Conservation (phyloP, 2,888 invertebrate genomes). For the Hypselothyrea guttata region DNA sequence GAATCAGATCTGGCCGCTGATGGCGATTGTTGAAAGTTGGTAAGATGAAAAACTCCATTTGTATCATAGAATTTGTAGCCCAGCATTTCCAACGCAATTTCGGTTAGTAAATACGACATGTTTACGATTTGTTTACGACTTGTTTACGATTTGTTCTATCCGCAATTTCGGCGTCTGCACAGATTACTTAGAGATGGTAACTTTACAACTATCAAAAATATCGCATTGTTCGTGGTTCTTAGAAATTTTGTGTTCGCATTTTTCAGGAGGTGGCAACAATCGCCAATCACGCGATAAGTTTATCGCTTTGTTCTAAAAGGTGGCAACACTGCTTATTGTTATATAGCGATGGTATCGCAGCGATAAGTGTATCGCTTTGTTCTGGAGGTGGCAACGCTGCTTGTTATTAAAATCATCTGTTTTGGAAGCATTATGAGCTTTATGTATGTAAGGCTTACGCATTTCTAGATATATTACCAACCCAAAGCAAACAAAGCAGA, state of each 20-base stretch:
- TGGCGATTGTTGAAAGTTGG: constrained; percentile 70
- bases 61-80: constrained; percentile 81
- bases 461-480: constrained; percentile 12
- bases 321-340: too few species aligned
- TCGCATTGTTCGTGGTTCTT: too few species aligned
- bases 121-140: constrained; percentile 60
- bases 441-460: constrained; percentile 14
- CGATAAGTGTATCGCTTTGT: too few species aligned
- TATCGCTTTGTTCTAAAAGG: background rate
- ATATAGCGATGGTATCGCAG: too few species aligned
- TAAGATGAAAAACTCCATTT: constrained; percentile 71
- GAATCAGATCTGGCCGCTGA: constrained; percentile 28
- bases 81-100: constrained; percentile 81
- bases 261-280: too few species aligned
- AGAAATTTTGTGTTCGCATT: background rate
- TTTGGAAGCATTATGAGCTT: constrained; percentile 12
- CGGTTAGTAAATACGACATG: constrained; percentile 80
- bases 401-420: constrained; percentile 29
- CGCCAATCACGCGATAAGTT: too few species aligned
- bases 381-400: constrained; percentile 29
- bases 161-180: background rate
- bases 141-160: constrained; percentile 22
- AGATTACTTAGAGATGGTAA: too few species aligned
- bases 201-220: background rate
- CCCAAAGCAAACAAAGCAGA: constrained; percentile 15